Evolutionary conservation across 2,888 invertebrate genomes (phyloP), one percentile per base, ranked within the genome.

Genomic region (Corbicula japonica): DNA sequence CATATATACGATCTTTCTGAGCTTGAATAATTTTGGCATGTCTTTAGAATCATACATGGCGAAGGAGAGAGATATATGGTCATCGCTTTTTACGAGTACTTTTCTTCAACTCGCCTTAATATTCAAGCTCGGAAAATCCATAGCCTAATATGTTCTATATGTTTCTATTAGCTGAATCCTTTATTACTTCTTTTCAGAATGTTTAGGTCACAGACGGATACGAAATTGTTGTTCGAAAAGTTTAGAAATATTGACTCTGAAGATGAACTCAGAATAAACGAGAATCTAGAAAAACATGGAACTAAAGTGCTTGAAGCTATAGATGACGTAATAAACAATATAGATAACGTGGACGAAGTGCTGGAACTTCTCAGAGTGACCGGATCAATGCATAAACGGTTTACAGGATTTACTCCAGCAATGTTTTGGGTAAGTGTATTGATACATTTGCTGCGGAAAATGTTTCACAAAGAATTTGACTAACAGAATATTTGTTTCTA

Each of bases 261-360:
- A 92, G 97, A 97, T 91, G 96, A 97, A 88, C 96, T 97, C 91
- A 95, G 96, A 83, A 95, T 96, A 91, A 97, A 96, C 76, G 95
- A 96, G 95, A 97, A 97, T 93, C 94, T 98, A 76, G 96, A 96
- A 2, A 97, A 97, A 86, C 98, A 98, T 92, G 98, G 97, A 62
- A 96, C 96, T 91, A 96, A 96, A 89, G 97, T 98, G 48, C 97
- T 98, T 97, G 96, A 95, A 89, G 97, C 97, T 2, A 94, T 98
- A 77, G 97, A 98, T 92, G 97, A 97, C 91, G 96, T 97, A 76
- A 98, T 98, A 94, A 96, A 96, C 92, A 96, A 96, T 30, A 95
- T 98, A 81, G 97, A 97, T 90, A 96, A 97, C 92, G 95, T 97
- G 93, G 97, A 98, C 93, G 95, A 96, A 90, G 97, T 97, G 94